Evolutionary conservation across 2,113 vertebrate genomes (phyloP), one percentile per base, ranked within the genome.

Genomic region (Benitochromis conjunctus): DNA sequence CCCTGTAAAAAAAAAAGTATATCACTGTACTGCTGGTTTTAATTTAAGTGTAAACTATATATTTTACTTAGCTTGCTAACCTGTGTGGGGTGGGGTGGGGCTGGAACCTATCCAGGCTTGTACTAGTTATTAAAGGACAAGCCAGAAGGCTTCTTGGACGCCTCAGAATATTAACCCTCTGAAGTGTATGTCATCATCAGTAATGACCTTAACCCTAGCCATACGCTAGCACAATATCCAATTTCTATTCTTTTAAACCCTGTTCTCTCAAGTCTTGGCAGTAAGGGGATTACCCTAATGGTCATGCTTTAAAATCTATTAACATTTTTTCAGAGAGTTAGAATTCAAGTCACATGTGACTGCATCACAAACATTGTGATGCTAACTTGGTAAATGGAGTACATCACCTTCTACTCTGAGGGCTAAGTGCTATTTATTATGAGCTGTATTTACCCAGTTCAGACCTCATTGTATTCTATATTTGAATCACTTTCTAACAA

Each of bases 251-350:
- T 26, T 24, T 46, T 16, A 71, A 71, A 3, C 13, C 7, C 8
- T 38, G 62, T 5, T 66, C 34, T 71, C 38, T 18, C 3, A 60
- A 60, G 16, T 36, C 9, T 62, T 36, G 29, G 16, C 18, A 71
- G 24, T 11, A 43, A 71, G 66, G 12, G 21, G 3, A 74, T 71
- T 43, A 5, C 41, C 38, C 8, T 6, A 18, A 71, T 71, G 8
- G 21, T 26, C 21, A 64, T 38, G 9, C 19, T 66, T 41, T 24
- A 29, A 74, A 19, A 48, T 48, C 14, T 29, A 2, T 19, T 48
- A 29, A 29, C 0, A 0, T 46, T 0, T 46, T 71, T 71, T 43
- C 21, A 41, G 4, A 0, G 21, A 41, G 14, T 48, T 74, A 48
- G 11, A 29, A 74, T 29, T 10, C 13, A 26, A 6, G 66, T 48